Percentiles rank a stretch among this genome's conserved stretches.
Evolutionary conservation across 2,888 invertebrate species (phyloP).

Genomic region (Drosophila heteroneura): DNA sequence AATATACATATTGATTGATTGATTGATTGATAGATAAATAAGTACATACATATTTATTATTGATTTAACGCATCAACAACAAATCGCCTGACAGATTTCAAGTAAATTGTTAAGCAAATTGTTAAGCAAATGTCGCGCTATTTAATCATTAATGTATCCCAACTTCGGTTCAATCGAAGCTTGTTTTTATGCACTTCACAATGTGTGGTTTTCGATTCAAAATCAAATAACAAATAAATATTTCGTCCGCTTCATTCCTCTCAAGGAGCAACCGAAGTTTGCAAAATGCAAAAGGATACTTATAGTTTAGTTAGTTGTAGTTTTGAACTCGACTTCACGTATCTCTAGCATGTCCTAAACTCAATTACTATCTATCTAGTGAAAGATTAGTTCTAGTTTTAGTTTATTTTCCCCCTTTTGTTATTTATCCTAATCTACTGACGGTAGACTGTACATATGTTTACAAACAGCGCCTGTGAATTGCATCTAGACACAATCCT

Average conservation of each 20-base stretch:
- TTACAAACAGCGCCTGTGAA: constrained; percentile 39
- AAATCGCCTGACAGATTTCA: constrained; percentile 3
- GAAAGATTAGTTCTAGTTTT: constrained; percentile 42
- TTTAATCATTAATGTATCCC: constrained; percentile 36
- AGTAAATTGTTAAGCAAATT: background rate
- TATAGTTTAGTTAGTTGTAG: constrained; percentile 13
- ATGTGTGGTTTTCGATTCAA: constrained; percentile 13
- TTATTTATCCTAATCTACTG: constrained; percentile 5
- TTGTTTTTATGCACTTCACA: constrained; percentile 61
- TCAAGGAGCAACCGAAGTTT: background rate
- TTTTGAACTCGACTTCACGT: constrained; percentile 58
- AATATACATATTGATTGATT: constrained; percentile 57
- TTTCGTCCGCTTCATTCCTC: background rate
- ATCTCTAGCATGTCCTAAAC: constrained; percentile 61
- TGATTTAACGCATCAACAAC: constrained; percentile 64
- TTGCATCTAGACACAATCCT: constrained; percentile 51
- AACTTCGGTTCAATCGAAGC: constrained; percentile 45
- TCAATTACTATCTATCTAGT: constrained; percentile 28
- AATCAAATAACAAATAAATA: background rate
- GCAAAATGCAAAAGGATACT: background rate
- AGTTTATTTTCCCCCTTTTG: background rate
- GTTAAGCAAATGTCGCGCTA: constrained; percentile 19
- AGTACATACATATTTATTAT: constrained; percentile 58
- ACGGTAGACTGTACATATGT: constrained; percentile 18
- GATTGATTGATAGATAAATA: constrained; percentile 26